Evolutionary conservation across 53 echinoderm and acorn worm species (phyloP).

Genomic region (Hippasteria phrygiana): DNA sequence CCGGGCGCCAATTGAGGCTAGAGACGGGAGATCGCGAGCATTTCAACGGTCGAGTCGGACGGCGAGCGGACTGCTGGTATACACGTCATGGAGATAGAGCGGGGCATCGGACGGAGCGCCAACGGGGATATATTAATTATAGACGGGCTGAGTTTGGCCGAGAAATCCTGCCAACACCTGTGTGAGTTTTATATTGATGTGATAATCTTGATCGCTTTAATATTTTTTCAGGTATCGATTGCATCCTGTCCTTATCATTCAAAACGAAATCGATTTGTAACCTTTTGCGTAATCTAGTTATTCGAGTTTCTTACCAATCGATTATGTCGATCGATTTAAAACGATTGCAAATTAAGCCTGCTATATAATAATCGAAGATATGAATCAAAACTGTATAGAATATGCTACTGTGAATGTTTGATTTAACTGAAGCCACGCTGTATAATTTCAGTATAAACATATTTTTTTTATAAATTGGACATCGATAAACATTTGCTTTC

Average conservation of each 20-base stretch:
- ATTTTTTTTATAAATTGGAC: no score
- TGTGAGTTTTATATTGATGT: slow-evolving; percentile 30
- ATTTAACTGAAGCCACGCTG: no score
- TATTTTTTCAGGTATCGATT: background rate
- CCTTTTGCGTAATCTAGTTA: background rate
- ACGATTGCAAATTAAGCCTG: no score
- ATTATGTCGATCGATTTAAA: no score
- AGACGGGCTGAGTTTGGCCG: slow-evolving; percentile 76
- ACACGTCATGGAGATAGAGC: slow-evolving; percentile 41
- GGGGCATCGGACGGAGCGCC: slow-evolving; percentile 38
- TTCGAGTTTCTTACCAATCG: background rate
- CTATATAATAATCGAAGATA: no score
- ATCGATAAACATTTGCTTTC: background rate
- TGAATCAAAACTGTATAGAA: no score
- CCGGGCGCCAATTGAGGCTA: background rate
- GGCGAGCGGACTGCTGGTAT: background rate
- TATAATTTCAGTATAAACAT: no score
- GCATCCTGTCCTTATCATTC: background rate
- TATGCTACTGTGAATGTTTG: no score
- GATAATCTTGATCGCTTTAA: background rate
- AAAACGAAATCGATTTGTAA: background rate
- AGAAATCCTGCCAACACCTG: slow-evolving; percentile 63
- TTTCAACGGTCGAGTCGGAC: background rate
- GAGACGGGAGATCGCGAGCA: slow-evolving; percentile 8
- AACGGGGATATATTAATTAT: slow-evolving; percentile 90